Percentiles rank a stretch among this genome's conserved stretches.
These are phyloP conservation scores for Elaphurus davidianus DNA, from an alignment of 2,113 vertebrate species.

Conservation along the genomic window DNA sequence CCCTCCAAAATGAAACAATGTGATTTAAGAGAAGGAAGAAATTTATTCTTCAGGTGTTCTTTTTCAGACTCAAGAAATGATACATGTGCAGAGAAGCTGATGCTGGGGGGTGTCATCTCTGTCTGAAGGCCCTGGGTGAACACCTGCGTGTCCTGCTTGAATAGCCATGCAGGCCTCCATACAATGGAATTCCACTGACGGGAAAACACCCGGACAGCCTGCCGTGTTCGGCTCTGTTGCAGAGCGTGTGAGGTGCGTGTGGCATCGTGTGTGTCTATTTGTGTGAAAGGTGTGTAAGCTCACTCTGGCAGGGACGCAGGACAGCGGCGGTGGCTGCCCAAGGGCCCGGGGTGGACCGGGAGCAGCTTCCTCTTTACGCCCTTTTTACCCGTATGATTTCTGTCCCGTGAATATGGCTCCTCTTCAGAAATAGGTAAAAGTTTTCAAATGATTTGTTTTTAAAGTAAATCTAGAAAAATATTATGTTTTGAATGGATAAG, in stretches of 20 bases:
- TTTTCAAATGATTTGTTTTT: background rate
- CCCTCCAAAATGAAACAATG: background rate
- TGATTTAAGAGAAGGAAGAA: background rate
- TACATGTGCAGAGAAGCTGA: rapidly evolving
- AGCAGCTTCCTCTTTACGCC: no score
- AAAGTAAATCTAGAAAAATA: background rate
- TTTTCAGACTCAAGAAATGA: background rate
- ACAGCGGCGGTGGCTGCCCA: background rate
- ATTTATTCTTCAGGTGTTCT: background rate
- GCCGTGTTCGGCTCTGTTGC: background rate
- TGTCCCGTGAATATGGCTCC: background rate
- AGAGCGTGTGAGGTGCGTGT: background rate
- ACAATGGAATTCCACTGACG: background rate
- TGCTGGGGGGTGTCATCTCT: background rate
- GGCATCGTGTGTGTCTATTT: rapidly evolving
- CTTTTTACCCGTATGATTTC: background rate
- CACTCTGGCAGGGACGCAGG: background rate
- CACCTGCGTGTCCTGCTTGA: background rate
- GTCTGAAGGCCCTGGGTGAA: background rate
- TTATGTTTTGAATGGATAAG: background rate
- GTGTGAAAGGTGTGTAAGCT: background rate
- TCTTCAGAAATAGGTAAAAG: background rate
- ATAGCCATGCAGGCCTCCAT: background rate
- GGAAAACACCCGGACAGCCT: background rate
- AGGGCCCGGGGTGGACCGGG: background rate